Percentiles rank a stretch among this genome's conserved stretches.
Conservation (phyloP, 2,113 vertebrate genomes). For the Phrynosoma blainvillii region DNA sequence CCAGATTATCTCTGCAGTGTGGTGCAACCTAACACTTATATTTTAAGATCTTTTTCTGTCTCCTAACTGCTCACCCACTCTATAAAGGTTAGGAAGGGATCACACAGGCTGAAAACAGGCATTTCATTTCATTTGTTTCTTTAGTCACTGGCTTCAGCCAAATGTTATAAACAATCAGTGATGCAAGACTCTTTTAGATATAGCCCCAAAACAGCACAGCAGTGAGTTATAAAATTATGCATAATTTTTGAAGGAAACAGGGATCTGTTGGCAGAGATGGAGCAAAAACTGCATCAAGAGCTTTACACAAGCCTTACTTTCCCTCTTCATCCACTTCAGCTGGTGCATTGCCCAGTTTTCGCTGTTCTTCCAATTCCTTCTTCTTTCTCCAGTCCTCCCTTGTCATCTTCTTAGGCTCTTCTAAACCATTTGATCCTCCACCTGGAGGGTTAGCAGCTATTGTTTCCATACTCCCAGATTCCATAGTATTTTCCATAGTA, state of each 20-base stretch:
- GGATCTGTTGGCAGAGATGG: not conserved
- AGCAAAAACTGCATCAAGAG: not conserved
- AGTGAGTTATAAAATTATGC: not conserved
- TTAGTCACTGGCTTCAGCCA: not conserved
- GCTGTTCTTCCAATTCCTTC: conserved; percentile 96
- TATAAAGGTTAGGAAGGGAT: not conserved
- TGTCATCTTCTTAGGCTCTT: conserved; percentile 98
- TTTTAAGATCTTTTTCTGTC: not conserved
- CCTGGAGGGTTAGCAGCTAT: conserved; percentile 36
- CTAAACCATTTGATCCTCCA: conserved; percentile 82
- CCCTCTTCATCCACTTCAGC: conserved; percentile 98
- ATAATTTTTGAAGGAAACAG: not conserved
- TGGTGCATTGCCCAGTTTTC: conserved; percentile 95
- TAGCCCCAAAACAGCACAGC: not conserved
- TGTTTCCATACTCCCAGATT: conserved; percentile 53
- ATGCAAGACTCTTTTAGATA: not conserved
- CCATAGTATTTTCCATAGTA: conserved; percentile 40
- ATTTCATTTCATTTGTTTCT: not conserved
- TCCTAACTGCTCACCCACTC: not conserved
- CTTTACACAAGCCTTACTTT: conserved; percentile 82
- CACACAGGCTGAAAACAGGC: not conserved
- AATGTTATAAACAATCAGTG: not conserved
- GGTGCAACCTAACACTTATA: not conserved
- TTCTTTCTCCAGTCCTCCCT: conserved; percentile 98
- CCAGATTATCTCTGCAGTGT: too few relatives aligned